Evolutionary conservation across 1,140 invertebrate species (phyloP).

Genomic region (Ganaspis sp.): DNA sequence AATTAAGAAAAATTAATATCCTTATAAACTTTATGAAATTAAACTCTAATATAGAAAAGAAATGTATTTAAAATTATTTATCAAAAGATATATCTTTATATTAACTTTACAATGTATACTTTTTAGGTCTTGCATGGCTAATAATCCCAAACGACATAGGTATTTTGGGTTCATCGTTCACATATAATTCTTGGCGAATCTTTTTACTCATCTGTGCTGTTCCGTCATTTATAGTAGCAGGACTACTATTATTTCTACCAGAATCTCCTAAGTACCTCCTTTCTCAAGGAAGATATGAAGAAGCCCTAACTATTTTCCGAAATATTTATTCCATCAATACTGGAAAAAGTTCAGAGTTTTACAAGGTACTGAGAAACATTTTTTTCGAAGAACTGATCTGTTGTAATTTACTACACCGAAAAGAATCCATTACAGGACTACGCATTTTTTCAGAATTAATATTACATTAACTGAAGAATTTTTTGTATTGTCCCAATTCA

Average conservation of each 20-base stretch:
- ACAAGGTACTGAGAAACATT: conserved; percentile 83
- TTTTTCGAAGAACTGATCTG: too few relatives aligned
- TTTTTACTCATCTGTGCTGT: conserved; percentile 91
- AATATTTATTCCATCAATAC: conserved; percentile 89
- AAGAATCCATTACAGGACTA: too few relatives aligned
- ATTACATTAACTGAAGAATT: too few relatives aligned
- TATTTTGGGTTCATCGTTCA: conserved; percentile 80
- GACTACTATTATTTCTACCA: conserved; percentile 89
- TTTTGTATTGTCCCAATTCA: too few relatives aligned
- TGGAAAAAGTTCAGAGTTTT: conserved; percentile 82
- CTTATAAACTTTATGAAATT: too few relatives aligned
- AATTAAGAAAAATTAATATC: too few relatives aligned
- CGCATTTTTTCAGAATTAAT: too few relatives aligned
- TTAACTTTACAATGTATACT: neutral
- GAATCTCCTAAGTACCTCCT: conserved; percentile 95
- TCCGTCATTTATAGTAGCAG: conserved; percentile 90
- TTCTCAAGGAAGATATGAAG: conserved; percentile 84
- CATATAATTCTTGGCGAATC: conserved; percentile 94
- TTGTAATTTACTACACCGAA: too few relatives aligned
- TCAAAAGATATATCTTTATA: too few relatives aligned
- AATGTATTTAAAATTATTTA: neutral
- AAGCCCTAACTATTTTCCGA: conserved; percentile 87
- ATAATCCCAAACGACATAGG: conserved; percentile 89
- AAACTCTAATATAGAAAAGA: too few relatives aligned
- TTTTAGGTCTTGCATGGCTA: conserved; percentile 87